Conservation (phyloP, 1,140 invertebrate species). For the Plodia interpunctella region DNA sequence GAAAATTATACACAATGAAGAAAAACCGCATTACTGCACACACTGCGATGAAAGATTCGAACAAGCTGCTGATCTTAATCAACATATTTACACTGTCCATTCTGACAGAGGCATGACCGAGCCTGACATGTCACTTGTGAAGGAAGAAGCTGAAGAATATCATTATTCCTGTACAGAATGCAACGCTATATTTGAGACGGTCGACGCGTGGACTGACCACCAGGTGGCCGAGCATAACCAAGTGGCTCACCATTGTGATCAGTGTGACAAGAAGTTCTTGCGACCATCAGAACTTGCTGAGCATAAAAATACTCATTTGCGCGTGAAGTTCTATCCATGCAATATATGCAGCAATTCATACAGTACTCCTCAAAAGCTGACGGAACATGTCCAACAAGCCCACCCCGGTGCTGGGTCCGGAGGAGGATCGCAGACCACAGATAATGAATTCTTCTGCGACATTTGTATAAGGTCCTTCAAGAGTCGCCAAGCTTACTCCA, state of each 20-base stretch:
- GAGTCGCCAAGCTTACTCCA: constrained; percentile 73
- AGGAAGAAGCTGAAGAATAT: constrained; percentile 71
- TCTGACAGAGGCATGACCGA: constrained; percentile 51
- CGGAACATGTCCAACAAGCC: constrained; percentile 77
- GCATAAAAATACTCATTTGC: constrained; percentile 81
- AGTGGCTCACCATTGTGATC: constrained; percentile 77
- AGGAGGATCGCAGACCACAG: constrained; percentile 24
- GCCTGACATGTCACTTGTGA: constrained; percentile 64
- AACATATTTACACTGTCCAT: constrained; percentile 71
- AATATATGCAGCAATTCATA: constrained; percentile 79
- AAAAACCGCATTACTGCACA: constrained; percentile 70
- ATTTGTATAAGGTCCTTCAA: constrained; percentile 72
- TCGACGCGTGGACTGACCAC: constrained; percentile 77
- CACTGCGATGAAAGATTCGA: constrained; percentile 72
- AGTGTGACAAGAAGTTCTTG: constrained; percentile 80
- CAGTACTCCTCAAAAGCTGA: constrained; percentile 77
- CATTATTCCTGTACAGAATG: constrained; percentile 78
- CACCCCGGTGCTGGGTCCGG: constrained; percentile 33
- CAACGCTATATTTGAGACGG: constrained; percentile 75
- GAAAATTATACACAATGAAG: constrained; percentile 68
- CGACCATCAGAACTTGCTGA: constrained; percentile 79
- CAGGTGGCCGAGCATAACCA: constrained; percentile 74
- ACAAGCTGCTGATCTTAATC: constrained; percentile 66
- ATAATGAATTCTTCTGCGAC: constrained; percentile 68
- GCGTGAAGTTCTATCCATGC: constrained; percentile 81